Evolutionary conservation across 23 tunicate species (phyloP), one percentile per base, ranked within the genome.

Genomic region (Trididemnum nubilum): DNA sequence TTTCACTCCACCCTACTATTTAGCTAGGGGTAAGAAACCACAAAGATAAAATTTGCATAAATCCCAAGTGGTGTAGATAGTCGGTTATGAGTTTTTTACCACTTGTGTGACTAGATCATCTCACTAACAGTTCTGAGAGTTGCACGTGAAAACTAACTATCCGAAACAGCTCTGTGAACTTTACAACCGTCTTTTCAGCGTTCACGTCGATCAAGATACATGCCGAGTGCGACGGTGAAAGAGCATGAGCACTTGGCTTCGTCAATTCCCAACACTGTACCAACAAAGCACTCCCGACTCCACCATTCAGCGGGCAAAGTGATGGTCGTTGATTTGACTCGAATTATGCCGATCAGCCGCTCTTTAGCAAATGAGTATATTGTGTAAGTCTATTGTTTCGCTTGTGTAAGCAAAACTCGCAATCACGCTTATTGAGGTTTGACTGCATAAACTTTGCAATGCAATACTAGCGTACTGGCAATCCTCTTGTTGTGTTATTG

Each of bases 361-460:
- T 52, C 24, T 18, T 50, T 91, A 22, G 90, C 97, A 0, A 36
- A 33, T 27, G 65, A 85, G 57, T 91, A 91, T 35, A 59, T 77
- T 3, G 82, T 91, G 97, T 91, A 66, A 85, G 97, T 79, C 1
- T 61, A n/a, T n/a, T n/a, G n/a, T n/a, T n/a, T n/a, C n/a, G n/a
- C n/a, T 49, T 18, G 57, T 49, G 15, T n/a, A n/a, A n/a, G n/a
- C n/a, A n/a, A n/a, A n/a, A n/a, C n/a, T n/a, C n/a, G n/a, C n/a
- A n/a, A n/a, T n/a, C 12, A 21, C 23, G 25, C 26, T 22, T 18
- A 65, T 0, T 65, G 18, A n/a, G 71, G 28, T 9, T 9, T 15
- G 72, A 25, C 31, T 65, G 26, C 23, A 65, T 65, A 27, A 25
- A 65, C 23, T 19, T n/a, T n/a, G n/a, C n/a, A n/a, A n/a, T n/a